Conservation (phyloP, 1,140 invertebrate species). For the Stratiolaelaps scimitus region DNA sequence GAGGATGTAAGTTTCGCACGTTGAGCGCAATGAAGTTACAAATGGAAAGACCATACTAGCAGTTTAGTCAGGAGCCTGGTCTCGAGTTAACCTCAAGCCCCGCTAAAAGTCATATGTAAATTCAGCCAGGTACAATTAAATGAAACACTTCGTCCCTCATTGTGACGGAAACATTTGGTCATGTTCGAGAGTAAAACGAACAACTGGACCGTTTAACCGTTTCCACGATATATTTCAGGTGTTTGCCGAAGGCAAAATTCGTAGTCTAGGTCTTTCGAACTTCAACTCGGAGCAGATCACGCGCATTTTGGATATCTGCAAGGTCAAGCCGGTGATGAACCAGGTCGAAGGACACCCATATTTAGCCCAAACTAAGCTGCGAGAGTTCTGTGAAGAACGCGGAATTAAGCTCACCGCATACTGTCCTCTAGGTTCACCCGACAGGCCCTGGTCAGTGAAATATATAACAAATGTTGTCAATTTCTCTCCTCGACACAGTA, state of each 20-base stretch:
- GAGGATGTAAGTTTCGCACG: constrained; percentile 28
- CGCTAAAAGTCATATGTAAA: too few species aligned
- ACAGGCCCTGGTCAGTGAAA: constrained; percentile 37
- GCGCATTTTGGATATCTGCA: constrained; percentile 31
- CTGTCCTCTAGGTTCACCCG: constrained; percentile 60
- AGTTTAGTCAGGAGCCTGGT: too few species aligned
- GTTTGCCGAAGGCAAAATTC: constrained; percentile 50
- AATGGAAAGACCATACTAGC: too few species aligned
- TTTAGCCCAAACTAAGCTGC: constrained; percentile 50
- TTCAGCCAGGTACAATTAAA: too few species aligned
- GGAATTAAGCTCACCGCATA: constrained; percentile 61
- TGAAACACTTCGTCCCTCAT: too few species aligned
- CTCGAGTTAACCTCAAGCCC: too few species aligned
- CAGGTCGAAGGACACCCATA: constrained; percentile 74
- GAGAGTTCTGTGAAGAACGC: constrained; percentile 54
- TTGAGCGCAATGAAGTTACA: too few species aligned
- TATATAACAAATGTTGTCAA: too few species aligned
- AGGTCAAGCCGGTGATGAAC: constrained; percentile 32
- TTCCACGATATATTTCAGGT: neutral
- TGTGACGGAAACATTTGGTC: too few species aligned
- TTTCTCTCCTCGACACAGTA: too few species aligned
- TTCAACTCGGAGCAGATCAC: constrained; percentile 35
- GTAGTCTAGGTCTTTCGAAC: constrained; percentile 49
- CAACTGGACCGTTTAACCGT: constrained; percentile 5
- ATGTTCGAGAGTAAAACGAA: too few species aligned